A percentile compares a stretch with the other conserved stretches of the same genome.
These are phyloP conservation scores for Drosophila differens DNA, from an alignment of 2,888 invertebrate genomes.

Conservation along the genomic window DNA sequence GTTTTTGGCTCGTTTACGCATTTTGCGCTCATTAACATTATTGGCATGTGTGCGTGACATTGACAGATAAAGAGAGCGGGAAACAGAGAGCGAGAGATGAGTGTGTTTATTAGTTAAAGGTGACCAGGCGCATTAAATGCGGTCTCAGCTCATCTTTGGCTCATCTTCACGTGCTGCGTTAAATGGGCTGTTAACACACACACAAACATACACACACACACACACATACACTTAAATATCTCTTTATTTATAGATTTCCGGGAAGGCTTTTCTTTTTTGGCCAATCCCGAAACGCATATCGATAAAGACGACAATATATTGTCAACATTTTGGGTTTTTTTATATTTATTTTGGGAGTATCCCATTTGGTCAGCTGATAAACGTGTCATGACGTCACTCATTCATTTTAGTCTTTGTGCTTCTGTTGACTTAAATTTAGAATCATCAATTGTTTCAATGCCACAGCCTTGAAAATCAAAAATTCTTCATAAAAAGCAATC, in stretches of 20 bases:
- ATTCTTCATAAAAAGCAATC: neutral
- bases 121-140: constrained; percentile 42
- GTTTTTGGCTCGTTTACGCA: constrained; percentile 69
- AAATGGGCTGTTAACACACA: constrained; percentile 51
- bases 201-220: neutral
- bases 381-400: constrained; percentile 29
- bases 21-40: constrained; percentile 72
- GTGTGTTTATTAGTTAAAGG: constrained; percentile 34
- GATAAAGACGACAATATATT: constrained; percentile 11
- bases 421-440: neutral
- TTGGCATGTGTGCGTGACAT: constrained; percentile 63
- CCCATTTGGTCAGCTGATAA: neutral
- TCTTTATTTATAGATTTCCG: constrained; percentile 58
- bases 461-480: constrained; percentile 3
- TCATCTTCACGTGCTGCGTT: constrained; percentile 46
- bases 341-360: neutral
- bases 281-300: constrained; percentile 7
- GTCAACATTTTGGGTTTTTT: constrained; percentile 32
- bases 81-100: constrained; percentile 8
- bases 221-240: neutral
- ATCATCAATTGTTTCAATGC: neutral
- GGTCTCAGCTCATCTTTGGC: constrained; percentile 39
- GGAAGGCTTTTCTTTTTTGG: constrained; percentile 43
- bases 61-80: constrained; percentile 10
- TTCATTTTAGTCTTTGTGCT: neutral